Evolutionary conservation across 2,888 invertebrate species (phyloP).

Genomic region (Lasioglossum marginatum): DNA sequence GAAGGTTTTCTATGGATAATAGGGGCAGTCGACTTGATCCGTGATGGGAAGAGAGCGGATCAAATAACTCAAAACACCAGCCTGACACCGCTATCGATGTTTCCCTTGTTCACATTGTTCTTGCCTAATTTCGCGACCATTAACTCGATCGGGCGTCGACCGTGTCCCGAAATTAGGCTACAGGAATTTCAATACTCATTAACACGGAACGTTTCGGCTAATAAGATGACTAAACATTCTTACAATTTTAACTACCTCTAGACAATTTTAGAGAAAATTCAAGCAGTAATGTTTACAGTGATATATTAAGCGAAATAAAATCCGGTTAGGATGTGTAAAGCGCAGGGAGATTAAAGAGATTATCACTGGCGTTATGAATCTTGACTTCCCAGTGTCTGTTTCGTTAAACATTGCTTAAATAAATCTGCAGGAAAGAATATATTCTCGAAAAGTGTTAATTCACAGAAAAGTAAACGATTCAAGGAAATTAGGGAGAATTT

Average conservation of each 20-base stretch:
- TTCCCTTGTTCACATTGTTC: slow-evolving; percentile 42
- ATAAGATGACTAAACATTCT: background rate
- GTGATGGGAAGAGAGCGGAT: slow-evolving; percentile 55
- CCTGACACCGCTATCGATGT: slow-evolving; percentile 2
- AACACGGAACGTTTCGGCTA: too few species aligned
- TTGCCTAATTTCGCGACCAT: slow-evolving; percentile 16
- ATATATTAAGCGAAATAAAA: background rate
- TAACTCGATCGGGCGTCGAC: too few species aligned
- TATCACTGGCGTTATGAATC: background rate
- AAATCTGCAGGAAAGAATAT: background rate
- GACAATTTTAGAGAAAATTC: background rate
- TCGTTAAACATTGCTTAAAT: background rate
- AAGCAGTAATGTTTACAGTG: background rate
- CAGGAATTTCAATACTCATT: background rate
- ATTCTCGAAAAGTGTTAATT: background rate
- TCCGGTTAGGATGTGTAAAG: background rate
- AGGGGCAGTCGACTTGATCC: slow-evolving; percentile 65
- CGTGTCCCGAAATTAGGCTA: background rate
- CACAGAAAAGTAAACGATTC: background rate
- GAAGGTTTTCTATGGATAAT: slow-evolving; percentile 72
- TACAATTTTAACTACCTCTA: background rate
- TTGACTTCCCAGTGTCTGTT: background rate
- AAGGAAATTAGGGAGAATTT: background rate
- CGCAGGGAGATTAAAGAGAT: background rate
- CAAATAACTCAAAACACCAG: slow-evolving; percentile 49